phyloP scores from a whole-genome alignment of 2,888 invertebrate genomes.

The Perithous albicinctus region DNA sequence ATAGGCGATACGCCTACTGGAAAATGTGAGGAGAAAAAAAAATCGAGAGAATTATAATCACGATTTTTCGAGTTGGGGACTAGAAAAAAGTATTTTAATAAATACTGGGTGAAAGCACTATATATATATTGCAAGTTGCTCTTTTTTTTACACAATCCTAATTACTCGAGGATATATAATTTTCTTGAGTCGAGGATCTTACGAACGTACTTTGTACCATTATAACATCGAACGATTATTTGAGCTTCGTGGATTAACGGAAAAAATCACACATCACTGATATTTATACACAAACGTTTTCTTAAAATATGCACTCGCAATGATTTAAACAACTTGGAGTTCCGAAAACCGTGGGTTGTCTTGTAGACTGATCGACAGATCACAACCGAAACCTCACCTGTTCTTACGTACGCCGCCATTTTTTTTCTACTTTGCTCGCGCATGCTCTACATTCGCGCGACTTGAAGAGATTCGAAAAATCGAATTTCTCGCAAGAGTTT shows the following conservation, averaged over 20 bases:
- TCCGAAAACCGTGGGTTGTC: neutral
- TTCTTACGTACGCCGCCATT: conserved; percentile 81
- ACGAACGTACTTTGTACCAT: conserved; percentile 64
- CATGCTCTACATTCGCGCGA: conserved; percentile 16
- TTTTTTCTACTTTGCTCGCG: conserved; percentile 60
- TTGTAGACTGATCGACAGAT: neutral
- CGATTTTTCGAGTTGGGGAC: no score
- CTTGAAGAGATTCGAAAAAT: neutral
- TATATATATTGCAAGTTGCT: conserved; percentile 4
- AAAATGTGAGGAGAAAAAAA: neutral
- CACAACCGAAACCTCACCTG: conserved; percentile 77
- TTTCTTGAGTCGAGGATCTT: neutral
- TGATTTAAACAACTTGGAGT: neutral
- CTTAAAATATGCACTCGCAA: neutral
- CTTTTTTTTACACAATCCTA: conserved; percentile 26
- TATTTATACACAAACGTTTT: neutral
- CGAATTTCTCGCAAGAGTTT: no score
- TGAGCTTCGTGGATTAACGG: conserved; percentile 4
- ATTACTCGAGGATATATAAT: neutral
- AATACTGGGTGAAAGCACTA: neutral
- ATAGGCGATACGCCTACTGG: conserved; percentile 45
- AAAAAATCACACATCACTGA: conserved; percentile 30
- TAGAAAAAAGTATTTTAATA: no score
- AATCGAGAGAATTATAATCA: neutral
- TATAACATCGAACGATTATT: conserved; percentile 26